phyloP scores from a whole-genome alignment of 2,113 vertebrate genomes.

The Mungos mungo region DNA sequence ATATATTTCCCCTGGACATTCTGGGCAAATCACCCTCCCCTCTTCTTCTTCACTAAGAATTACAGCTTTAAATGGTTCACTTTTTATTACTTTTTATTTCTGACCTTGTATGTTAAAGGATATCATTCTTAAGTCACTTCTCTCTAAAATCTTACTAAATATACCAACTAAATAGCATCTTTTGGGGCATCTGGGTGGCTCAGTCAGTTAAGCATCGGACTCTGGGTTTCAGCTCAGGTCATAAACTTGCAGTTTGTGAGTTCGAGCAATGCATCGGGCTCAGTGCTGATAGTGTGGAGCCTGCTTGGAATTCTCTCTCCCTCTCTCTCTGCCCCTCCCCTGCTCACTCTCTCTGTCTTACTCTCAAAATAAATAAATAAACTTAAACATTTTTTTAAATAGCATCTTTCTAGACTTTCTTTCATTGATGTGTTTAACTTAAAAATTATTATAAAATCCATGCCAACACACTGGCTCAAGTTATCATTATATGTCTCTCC shows the following conservation, averaged over 20 bases:
- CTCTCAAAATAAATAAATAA: too few relatives aligned
- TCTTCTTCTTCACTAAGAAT: background rate
- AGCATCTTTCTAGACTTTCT: background rate
- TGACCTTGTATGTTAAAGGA: constrained; percentile 30
- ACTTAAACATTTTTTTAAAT: background rate
- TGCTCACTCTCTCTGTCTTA: too few relatives aligned
- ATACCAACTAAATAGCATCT: background rate
- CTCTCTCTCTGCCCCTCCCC: too few relatives aligned
- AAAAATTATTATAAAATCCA: background rate
- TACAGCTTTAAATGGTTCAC: background rate
- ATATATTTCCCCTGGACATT: background rate
- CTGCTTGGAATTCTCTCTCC: too few relatives aligned
- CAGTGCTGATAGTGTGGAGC: too few relatives aligned
- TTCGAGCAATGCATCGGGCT: too few relatives aligned
- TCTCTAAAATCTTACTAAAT: constrained; percentile 33
- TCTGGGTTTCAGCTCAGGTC: too few relatives aligned
- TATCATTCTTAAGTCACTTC: constrained; percentile 22
- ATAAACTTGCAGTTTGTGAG: too few relatives aligned
- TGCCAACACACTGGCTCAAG: background rate
- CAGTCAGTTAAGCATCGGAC: too few relatives aligned
- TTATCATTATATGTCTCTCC: background rate
- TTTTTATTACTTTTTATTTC: constrained; percentile 43
- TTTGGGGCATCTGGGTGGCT: background rate
- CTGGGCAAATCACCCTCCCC: background rate
- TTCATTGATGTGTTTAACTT: background rate